Evolutionary conservation across 2,797 vertebrate species (phyloP).

Genomic region (Thaleichthys pacificus): DNA sequence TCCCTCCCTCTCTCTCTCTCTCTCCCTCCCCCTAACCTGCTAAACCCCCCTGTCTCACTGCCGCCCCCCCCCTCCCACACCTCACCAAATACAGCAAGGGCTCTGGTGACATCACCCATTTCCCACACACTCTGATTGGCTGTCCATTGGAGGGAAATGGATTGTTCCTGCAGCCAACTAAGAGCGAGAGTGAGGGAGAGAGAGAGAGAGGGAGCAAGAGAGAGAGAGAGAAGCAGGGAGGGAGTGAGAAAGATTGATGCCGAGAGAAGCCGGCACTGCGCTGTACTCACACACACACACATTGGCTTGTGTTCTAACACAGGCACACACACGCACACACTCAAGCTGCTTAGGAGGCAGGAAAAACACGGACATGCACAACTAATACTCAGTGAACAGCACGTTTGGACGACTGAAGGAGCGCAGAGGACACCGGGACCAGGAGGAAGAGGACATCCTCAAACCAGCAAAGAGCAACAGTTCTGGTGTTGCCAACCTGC

Average conservation of each 20-base stretch:
- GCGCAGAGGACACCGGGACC: conserved; percentile 48
- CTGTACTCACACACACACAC: conserved; percentile 41
- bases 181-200: conserved; percentile 55
- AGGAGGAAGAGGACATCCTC: conserved; percentile 29
- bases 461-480: conserved; percentile 51
- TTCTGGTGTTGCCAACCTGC: conserved; percentile 54
- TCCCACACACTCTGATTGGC: conserved; percentile 76
- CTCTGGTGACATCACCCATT: conserved; percentile 81
- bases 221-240: conserved; percentile 28
- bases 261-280: conserved; percentile 62
- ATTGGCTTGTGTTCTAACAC: conserved; percentile 27
- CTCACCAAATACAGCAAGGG: conserved; percentile 62
- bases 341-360: conserved; percentile 68
- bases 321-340: conserved; percentile 26
- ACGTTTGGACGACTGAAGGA: conserved; percentile 42
- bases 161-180: conserved; percentile 72
- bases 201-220: conserved; percentile 52
- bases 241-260: conserved; percentile 65
- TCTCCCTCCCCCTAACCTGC: conserved; percentile 46
- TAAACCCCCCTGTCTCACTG: conserved; percentile 49
- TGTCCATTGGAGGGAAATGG: conserved; percentile 66
- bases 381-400: conserved; percentile 39
- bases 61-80: conserved; percentile 47
- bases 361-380: conserved; percentile 51
- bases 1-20: too few relatives aligned